Evolutionary conservation across 2,113 vertebrate species (phyloP).

Genomic region (Prietella phreatophila): DNA sequence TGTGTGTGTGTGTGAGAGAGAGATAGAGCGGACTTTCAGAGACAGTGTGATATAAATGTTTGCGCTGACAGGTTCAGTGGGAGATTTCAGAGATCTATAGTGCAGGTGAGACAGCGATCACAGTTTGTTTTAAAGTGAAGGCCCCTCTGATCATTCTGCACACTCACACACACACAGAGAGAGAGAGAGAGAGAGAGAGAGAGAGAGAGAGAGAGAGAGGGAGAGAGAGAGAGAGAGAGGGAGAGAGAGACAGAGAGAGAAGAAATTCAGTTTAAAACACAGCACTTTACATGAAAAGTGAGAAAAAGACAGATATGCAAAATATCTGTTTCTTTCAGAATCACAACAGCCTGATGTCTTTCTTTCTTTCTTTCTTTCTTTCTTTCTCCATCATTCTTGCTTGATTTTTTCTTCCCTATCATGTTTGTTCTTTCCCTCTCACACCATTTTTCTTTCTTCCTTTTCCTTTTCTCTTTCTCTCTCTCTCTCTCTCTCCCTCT

Average conservation of each 20-base stretch:
- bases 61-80: constrained; percentile 41
- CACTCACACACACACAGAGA: constrained; percentile 32
- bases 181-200: neutral
- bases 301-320: neutral
- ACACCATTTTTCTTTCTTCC: neutral
- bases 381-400: constrained; percentile 7
- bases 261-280: neutral
- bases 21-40: constrained; percentile 21
- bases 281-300: neutral
- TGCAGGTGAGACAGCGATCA: constrained; percentile 42
- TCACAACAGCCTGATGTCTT: neutral
- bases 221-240: neutral
- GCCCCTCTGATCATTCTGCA: constrained; percentile 39
- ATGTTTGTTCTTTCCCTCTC: neutral
- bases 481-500: neutral
- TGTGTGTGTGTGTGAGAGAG: neutral
- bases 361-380: neutral
- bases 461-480: neutral
- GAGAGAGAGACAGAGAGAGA: neutral
- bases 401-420: neutral
- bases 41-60: constrained; percentile 45
- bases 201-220: neutral
- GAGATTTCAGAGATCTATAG: constrained; percentile 48
- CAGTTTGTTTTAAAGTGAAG: constrained; percentile 54
- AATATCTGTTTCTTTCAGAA: constrained; percentile 13